A percentile compares a stretch with the other conserved stretches of the same genome.
phyloP scores from a whole-genome alignment of 35 echinoderm and acorn worm genomes.

The Heliocidaris erythrogramma region DNA sequence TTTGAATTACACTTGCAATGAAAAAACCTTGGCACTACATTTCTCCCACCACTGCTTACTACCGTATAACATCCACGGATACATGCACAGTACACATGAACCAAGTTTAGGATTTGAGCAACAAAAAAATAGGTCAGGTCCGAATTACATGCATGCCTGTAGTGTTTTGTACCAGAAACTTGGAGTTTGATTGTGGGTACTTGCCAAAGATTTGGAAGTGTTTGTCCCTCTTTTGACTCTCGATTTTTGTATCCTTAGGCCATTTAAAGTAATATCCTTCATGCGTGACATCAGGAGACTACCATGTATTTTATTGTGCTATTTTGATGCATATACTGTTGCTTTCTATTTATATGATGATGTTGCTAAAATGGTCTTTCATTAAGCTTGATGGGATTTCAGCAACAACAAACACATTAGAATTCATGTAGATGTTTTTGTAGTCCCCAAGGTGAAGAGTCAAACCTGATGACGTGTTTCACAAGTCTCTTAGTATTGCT shows the following conservation, averaged over 20 bases:
- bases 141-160: background rate
- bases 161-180: background rate
- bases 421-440: no score
- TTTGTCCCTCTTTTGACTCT: background rate
- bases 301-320: no score
- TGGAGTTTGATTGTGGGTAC: background rate
- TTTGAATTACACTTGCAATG: background rate
- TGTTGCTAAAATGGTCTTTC: no score
- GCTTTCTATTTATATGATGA: no score
- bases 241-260: background rate
- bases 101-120: background rate
- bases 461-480: background rate
- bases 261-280: background rate
- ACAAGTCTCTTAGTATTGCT: background rate
- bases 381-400: background rate
- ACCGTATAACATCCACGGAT: background rate
- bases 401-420: background rate
- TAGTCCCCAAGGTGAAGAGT: background rate
- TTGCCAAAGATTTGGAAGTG: background rate
- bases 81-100: background rate
- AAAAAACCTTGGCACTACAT: background rate
- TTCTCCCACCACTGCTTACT: background rate
- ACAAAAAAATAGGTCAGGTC: background rate
- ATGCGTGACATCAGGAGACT: no score
- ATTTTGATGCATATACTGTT: no score